Evolutionary conservation across 2,113 vertebrate genomes (phyloP).

Genomic region (Brachyhypopomus gauderio): DNA sequence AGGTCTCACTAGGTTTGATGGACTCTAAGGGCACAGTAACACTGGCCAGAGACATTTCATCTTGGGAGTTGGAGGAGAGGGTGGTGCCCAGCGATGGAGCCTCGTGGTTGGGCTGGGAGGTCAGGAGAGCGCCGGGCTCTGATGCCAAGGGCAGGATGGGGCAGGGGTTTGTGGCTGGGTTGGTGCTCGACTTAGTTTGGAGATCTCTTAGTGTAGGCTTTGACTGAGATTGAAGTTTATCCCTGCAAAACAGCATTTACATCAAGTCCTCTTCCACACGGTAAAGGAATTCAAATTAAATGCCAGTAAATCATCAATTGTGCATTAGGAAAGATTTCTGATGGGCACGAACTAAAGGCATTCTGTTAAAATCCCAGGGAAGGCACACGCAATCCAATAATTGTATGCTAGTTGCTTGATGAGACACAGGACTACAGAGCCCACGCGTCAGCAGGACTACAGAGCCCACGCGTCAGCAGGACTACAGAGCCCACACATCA

Average conservation of each 20-base stretch:
- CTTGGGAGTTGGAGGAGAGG: slow-evolving; percentile 54
- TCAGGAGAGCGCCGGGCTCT: slow-evolving; percentile 60
- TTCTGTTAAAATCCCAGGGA: too few relatives aligned
- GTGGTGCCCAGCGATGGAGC: slow-evolving; percentile 60
- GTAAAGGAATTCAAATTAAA: not conserved
- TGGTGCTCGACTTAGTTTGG: slow-evolving; percentile 78
- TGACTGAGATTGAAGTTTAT: slow-evolving; percentile 83
- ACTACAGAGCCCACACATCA: too few relatives aligned
- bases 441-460: too few relatives aligned
- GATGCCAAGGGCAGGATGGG: slow-evolving; percentile 52
- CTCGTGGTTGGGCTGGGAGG: slow-evolving; percentile 58
- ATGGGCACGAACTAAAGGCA: too few relatives aligned
- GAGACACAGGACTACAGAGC: too few relatives aligned
- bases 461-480: too few relatives aligned
- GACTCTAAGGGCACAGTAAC: slow-evolving; percentile 91
- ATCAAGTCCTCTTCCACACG: not conserved
- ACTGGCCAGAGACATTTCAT: slow-evolving; percentile 81
- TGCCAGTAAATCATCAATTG: not conserved
- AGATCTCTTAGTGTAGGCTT: slow-evolving; percentile 89
- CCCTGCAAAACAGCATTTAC: slow-evolving; percentile 71
- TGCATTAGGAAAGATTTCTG: too few relatives aligned
- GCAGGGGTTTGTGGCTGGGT: slow-evolving; percentile 51
- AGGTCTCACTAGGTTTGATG: slow-evolving; percentile 92
- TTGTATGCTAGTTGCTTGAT: too few relatives aligned
- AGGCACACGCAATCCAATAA: too few relatives aligned